phyloP scores from a whole-genome alignment of 2,113 vertebrate genomes.

The Anguilla japonica region DNA sequence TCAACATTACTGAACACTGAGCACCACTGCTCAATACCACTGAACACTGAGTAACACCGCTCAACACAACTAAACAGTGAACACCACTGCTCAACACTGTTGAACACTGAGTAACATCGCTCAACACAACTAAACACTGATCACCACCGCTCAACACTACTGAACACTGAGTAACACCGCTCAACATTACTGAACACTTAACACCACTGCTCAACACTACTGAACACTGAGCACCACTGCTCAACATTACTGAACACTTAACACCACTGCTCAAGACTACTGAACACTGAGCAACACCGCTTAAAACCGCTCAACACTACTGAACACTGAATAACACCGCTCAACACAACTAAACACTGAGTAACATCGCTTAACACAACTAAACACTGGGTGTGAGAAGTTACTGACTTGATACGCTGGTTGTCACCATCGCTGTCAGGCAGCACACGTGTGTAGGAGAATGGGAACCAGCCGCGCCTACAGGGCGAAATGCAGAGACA shows the following conservation, averaged over 20 bases:
- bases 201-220: neutral
- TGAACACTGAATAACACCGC: neutral
- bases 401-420: slow-evolving; percentile 76
- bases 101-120: too few species aligned
- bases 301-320: neutral
- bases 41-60: neutral
- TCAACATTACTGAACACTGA: neutral
- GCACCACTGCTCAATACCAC: too few species aligned
- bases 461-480: slow-evolving; percentile 98
- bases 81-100: neutral
- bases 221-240: neutral
- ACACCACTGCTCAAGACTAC: neutral
- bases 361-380: too few species aligned
- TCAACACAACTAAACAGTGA: neutral
- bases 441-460: slow-evolving; percentile 92
- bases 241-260: neutral
- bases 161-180: neutral
- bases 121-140: neutral
- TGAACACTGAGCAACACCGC: neutral
- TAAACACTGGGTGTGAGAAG: neutral
- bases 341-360: neutral
- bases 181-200: neutral
- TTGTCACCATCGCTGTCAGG: slow-evolving; percentile 69
- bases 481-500: slow-evolving; percentile 16
- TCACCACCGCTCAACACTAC: neutral